Conservation (phyloP, 92 coral and sea anemone species). For the Porites evermanni region DNA sequence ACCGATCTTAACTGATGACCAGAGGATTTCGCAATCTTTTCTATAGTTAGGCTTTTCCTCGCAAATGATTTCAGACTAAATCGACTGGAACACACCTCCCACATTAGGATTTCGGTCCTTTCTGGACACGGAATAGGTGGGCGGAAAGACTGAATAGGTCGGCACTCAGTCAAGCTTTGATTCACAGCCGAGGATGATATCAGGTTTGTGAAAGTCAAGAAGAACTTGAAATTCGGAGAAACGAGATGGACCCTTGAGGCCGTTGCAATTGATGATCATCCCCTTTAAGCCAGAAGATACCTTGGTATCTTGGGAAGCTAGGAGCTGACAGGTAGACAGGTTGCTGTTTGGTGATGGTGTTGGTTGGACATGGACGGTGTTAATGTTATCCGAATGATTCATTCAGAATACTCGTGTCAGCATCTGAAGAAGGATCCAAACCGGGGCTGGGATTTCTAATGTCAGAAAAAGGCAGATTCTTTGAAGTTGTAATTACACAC, state of each 20-base stretch:
- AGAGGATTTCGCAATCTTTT: constrained; percentile 35
- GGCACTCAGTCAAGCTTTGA: constrained; percentile 48
- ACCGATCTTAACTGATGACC: constrained; percentile 33
- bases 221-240: constrained; percentile 38
- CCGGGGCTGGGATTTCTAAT: background rate
- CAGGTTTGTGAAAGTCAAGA: constrained; percentile 20
- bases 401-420: background rate
- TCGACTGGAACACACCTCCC: constrained; percentile 53
- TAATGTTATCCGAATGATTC: constrained; percentile 7
- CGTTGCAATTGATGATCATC: constrained; percentile 57
- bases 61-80: constrained; percentile 24
- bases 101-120: constrained; percentile 37
- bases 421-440: constrained; percentile 2
- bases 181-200: constrained; percentile 48
- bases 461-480: constrained; percentile 4
- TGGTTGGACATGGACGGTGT: background rate
- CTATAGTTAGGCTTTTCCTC: constrained; percentile 13
- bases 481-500: background rate
- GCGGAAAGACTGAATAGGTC: constrained; percentile 51
- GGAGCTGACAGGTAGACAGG: background rate
- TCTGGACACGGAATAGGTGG: constrained; percentile 23
- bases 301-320: background rate
- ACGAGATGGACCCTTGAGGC: constrained; percentile 44
- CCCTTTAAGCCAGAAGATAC: constrained; percentile 37
- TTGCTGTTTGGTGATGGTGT: constrained; percentile 21